Conservation (phyloP, 2,888 invertebrate genomes). For the Timema podura region DNA sequence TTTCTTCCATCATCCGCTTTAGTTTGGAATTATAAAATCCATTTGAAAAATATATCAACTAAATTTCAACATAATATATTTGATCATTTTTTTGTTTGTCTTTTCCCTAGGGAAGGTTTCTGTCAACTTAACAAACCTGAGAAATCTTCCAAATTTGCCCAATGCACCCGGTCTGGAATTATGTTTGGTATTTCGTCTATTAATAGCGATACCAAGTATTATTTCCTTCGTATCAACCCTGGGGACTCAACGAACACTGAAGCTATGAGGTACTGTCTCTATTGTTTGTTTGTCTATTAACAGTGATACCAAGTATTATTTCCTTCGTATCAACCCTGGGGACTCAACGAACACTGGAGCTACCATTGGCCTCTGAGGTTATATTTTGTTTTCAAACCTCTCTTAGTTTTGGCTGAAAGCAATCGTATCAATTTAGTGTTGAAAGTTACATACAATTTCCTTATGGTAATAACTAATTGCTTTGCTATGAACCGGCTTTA, state of each 20-base stretch:
- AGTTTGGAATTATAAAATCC: too few relatives aligned
- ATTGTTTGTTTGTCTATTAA: background rate
- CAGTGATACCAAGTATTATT: background rate
- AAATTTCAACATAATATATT: background rate
- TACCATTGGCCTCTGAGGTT: too few relatives aligned
- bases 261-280: background rate
- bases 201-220: background rate
- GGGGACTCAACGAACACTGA: background rate
- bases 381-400: too few relatives aligned
- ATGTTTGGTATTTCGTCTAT: constrained; percentile 36
- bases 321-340: too few relatives aligned
- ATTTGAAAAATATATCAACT: too few relatives aligned
- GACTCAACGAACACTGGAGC: too few relatives aligned
- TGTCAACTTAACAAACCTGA: constrained; percentile 40
- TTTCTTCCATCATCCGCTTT: too few relatives aligned
- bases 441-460: too few relatives aligned
- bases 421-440: too few relatives aligned
- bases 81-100: background rate
- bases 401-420: too few relatives aligned
- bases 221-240: background rate
- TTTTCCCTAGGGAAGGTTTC: constrained; percentile 5
- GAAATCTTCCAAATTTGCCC: constrained; percentile 39
- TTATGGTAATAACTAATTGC: too few relatives aligned
- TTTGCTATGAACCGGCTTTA: too few relatives aligned
- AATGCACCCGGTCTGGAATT: constrained; percentile 43